Conservation (phyloP, 1,140 invertebrate species). For the Micrasema longulum region DNA sequence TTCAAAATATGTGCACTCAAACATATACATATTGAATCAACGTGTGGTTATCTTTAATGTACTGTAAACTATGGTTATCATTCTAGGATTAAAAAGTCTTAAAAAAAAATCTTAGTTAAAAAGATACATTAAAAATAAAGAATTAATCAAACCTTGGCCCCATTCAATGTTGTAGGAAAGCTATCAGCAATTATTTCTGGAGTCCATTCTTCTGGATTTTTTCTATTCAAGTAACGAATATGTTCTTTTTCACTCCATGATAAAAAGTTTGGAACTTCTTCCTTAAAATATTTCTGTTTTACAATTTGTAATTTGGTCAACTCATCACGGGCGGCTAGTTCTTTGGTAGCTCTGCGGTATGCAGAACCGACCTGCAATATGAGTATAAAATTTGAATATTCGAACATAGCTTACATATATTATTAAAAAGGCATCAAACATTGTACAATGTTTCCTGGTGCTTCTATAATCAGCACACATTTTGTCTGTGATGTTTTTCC, state of each 20-base stretch:
- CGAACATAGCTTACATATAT: no score
- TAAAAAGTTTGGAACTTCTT: constrained; percentile 78
- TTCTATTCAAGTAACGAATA: constrained; percentile 76
- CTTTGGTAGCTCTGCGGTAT: constrained; percentile 61
- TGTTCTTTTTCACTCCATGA: constrained; percentile 88
- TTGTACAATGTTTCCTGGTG: no score
- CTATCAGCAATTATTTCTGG: constrained; percentile 78
- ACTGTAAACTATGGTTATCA: neutral
- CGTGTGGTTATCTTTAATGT: no score
- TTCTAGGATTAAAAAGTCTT: neutral
- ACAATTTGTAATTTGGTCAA: constrained; percentile 72
- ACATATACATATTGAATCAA: neutral
- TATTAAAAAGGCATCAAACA: no score
- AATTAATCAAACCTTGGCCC: constrained; percentile 64
- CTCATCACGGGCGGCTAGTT: constrained; percentile 61
- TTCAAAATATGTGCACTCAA: no score
- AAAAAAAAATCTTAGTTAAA: neutral
- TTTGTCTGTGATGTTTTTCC: neutral
- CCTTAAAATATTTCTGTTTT: constrained; percentile 80
- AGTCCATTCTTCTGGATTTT: constrained; percentile 80
- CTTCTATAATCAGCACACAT: neutral
- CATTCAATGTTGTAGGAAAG: constrained; percentile 78
- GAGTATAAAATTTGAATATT: no score
- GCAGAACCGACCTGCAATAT: constrained; percentile 56
- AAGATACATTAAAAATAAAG: neutral